These are phyloP conservation scores for Pipa parva DNA, from an alignment of 2,113 vertebrate species.

Conservation along the genomic window DNA sequence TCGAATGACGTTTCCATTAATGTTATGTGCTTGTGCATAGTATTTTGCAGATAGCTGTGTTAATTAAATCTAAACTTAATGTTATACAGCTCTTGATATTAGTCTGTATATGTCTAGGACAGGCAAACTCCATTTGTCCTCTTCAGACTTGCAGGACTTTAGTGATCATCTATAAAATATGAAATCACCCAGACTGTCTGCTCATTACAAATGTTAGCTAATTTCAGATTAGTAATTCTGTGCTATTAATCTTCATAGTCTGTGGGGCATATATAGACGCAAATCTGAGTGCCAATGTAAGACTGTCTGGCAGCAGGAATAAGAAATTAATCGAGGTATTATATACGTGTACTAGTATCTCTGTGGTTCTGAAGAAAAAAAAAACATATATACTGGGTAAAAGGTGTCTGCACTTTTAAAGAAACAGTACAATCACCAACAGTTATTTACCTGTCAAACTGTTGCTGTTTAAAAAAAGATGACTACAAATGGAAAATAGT, in stretches of 20 bases:
- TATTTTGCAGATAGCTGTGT: neutral
- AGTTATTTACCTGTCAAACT: too few species aligned
- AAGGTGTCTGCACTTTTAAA: too few species aligned
- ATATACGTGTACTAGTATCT: too few species aligned
- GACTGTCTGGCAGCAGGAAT: neutral
- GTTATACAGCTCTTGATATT: neutral
- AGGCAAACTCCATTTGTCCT: neutral
- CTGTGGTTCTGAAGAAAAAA: too few species aligned
- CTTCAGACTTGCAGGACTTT: neutral
- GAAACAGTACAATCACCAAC: too few species aligned
- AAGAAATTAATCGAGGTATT: neutral
- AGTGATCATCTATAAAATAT: neutral
- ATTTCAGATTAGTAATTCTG: slow-evolving; percentile 4
- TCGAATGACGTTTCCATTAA: too few species aligned
- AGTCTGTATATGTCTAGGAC: neutral
- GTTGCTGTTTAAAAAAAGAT: too few species aligned
- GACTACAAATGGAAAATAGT: too few species aligned
- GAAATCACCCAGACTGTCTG: neutral
- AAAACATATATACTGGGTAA: too few species aligned
- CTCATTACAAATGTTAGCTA: neutral
- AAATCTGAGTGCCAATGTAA: neutral
- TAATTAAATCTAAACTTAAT: neutral
- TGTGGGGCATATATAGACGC: neutral
- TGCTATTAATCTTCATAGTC: neutral
- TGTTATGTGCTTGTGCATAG: neutral